Percentiles rank a stretch among this genome's conserved stretches.
Evolutionary conservation across 1,140 invertebrate genomes (phyloP).

Genomic region (Lerema accius): DNA sequence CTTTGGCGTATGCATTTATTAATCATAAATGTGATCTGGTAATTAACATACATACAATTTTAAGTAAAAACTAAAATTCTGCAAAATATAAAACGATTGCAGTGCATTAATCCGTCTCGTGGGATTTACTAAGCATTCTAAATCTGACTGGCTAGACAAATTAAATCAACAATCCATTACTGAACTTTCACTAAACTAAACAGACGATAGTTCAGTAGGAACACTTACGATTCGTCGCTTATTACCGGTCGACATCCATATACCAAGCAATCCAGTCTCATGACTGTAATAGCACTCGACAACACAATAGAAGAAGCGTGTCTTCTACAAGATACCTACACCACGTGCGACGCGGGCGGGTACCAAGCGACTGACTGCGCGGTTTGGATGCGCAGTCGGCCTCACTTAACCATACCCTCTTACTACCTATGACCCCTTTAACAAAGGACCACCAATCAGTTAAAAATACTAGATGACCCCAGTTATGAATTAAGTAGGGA

Average conservation of each 20-base stretch:
- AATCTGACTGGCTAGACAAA: not conserved
- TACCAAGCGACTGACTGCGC: conserved; percentile 69
- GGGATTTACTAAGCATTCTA: conserved; percentile 11
- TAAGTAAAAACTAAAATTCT: too few species aligned
- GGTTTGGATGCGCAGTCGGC: conserved; percentile 64
- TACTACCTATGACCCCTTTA: conserved; percentile 63
- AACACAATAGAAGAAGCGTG: conserved; percentile 65
- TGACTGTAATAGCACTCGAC: conserved; percentile 60
- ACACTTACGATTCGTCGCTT: conserved; percentile 40
- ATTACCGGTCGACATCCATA: conserved; percentile 36
- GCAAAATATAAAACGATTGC: not conserved
- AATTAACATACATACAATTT: too few species aligned
- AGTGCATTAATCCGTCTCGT: conserved; percentile 20
- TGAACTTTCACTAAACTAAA: conserved; percentile 3
- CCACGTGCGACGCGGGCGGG: conserved; percentile 72
- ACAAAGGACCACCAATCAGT: conserved; percentile 67
- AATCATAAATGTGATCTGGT: too few species aligned
- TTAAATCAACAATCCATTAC: not conserved
- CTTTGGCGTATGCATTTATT: too few species aligned
- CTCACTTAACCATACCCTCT: conserved; percentile 61
- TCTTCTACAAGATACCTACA: conserved; percentile 59
- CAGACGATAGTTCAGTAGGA: conserved; percentile 12
- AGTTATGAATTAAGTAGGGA: not conserved
- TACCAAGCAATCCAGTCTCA: conserved; percentile 50
- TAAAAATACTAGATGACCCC: conserved; percentile 31